phyloP scores from a whole-genome alignment of 2,113 vertebrate species.

The Perca schrenkii region DNA sequence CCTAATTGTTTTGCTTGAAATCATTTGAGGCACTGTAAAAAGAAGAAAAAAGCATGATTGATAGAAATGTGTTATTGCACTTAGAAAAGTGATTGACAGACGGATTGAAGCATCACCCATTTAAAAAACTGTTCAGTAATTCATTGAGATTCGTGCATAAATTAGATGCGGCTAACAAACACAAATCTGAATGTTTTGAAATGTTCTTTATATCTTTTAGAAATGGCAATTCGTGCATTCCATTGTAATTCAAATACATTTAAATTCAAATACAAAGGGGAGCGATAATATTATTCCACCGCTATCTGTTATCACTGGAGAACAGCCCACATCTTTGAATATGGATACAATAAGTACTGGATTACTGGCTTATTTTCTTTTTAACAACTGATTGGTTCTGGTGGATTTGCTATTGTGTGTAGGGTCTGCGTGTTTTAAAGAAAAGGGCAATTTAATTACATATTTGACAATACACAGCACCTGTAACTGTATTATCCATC shows the following conservation, averaged over 20 bases:
- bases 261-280: constrained; percentile 58
- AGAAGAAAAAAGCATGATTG: constrained; percentile 19
- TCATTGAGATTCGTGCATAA: constrained; percentile 36
- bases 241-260: constrained; percentile 71
- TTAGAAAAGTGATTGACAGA: constrained; percentile 55
- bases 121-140: constrained; percentile 17
- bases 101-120: constrained; percentile 15
- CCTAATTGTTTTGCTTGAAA: constrained; percentile 45
- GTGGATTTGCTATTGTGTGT: constrained; percentile 56
- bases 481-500: constrained; percentile 17
- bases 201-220: constrained; percentile 48
- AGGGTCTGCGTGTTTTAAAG: constrained; percentile 35
- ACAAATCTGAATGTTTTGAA: constrained; percentile 51
- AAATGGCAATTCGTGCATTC: constrained; percentile 30
- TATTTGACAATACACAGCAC: constrained; percentile 43
- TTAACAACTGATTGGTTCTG: constrained; percentile 52
- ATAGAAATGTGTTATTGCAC: constrained; percentile 46
- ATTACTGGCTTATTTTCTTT: constrained; percentile 62
- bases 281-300: constrained; percentile 58
- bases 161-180: constrained; percentile 49
- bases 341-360: constrained; percentile 61
- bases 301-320: constrained; percentile 72
- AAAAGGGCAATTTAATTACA: constrained; percentile 50
- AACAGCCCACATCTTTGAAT: constrained; percentile 74
- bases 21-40: constrained; percentile 20